Percentiles rank a stretch among this genome's conserved stretches.
Conservation (phyloP, 2,797 vertebrate species). For the Acridotheres tristis region DNA sequence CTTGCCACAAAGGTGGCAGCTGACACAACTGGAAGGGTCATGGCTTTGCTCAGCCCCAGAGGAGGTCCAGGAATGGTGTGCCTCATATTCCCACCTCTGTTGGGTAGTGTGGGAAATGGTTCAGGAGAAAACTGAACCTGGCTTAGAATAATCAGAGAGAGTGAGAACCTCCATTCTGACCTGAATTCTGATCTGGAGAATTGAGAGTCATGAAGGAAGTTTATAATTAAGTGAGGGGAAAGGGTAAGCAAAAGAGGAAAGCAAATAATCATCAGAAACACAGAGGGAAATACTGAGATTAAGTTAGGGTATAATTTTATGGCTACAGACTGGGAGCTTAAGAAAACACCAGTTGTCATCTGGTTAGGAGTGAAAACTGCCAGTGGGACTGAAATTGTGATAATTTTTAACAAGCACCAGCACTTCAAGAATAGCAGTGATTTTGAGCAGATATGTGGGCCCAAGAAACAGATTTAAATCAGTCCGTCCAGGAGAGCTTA, state of each 20-base stretch:
- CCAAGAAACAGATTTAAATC: neutral
- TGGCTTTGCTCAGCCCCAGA: neutral
- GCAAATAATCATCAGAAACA: neutral
- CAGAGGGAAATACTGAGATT: neutral
- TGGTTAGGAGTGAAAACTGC: neutral
- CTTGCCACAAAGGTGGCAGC: accelerated
- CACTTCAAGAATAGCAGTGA: neutral
- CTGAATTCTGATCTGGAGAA: neutral
- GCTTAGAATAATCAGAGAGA: neutral
- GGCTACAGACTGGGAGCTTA: neutral
- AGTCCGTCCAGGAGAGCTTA: neutral
- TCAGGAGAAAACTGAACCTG: neutral
- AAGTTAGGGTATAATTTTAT: neutral
- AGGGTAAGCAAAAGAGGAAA: neutral
- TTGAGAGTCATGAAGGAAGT: neutral
- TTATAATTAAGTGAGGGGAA: neutral
- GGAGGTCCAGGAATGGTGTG: neutral
- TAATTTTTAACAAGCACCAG: neutral
- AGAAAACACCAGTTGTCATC: neutral
- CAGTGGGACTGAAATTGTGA: neutral
- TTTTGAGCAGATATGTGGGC: neutral
- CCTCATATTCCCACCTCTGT: neutral
- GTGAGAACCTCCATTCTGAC: neutral
- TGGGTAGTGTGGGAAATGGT: neutral
- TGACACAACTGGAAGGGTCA: neutral